Base-by-base conservation (phyloP, 2,113 vertebrate species). In the Alouatta palliata region DNA sequence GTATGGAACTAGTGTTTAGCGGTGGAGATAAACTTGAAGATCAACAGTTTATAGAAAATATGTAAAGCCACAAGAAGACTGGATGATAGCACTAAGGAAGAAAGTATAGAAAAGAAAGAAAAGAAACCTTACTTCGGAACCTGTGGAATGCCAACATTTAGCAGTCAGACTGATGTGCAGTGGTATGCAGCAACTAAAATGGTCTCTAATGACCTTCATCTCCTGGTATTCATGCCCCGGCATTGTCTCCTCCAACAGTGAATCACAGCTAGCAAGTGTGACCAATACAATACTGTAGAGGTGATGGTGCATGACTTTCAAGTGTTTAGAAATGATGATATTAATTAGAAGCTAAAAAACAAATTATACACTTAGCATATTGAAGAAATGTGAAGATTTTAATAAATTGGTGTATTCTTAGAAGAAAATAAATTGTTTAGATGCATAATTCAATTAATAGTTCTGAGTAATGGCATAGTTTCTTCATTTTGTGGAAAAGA, bases 391-490 rank as follows among this genome's bases (percentile, higher is more conserved):
- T 68, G 19, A 84, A 83, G n/a, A 0, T 81, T 83, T 37, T 21
- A 64, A 93, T 81, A 76, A 52, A 25, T 71, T 66, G 95, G 66
- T 90, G 89, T 68, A 37, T 92, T 90, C 35, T 71, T 35, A 35
- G 40, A 88, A 73, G 45, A 86, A 96, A 96, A 90, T 75, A 25
- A 71, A 71, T 75, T 45, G 56, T 80, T 90, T 47, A 92, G 68
- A 54, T 6, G 23, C 32, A 91, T n/a, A 95, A 83, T 37, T 92
- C 58, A 90, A 68, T 91, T 83, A 87, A 27, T 52, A 75, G 17
- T 7, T 56, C 64, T 32, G 23, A 83, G 49, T 76, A 79, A 81
- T 71, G 35, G n/a, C 71, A 83, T 32, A 75, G 47, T 54, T 84
- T 75, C 71, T 80, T 54, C 61, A 87, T 70, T 35, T 45, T n/a